phyloP scores from a whole-genome alignment of 2,888 invertebrate species.

The Metalampra italica region DNA sequence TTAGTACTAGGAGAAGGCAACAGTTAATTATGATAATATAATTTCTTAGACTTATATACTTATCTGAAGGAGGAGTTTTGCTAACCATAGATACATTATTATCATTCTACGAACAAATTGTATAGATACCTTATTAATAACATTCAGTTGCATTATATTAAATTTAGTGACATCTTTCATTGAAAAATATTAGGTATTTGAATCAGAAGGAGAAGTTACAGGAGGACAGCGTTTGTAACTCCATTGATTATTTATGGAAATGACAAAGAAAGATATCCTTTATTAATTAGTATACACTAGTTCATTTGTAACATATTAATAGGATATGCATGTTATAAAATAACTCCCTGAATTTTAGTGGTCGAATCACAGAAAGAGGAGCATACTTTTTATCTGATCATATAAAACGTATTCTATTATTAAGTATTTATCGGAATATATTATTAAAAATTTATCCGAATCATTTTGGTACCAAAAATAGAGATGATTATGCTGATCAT shows the following conservation, averaged over 20 bases:
- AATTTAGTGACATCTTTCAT: neutral
- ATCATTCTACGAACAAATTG: neutral
- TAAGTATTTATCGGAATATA: neutral
- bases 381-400: neutral
- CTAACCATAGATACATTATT: neutral
- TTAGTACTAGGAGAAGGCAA: conserved; percentile 1
- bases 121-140: neutral
- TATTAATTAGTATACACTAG: too few species aligned
- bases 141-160: neutral
- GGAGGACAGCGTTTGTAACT: too few species aligned
- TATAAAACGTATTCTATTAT: neutral
- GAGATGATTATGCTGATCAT: conserved; percentile 72
- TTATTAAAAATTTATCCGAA: neutral
- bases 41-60: neutral
- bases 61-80: neutral
- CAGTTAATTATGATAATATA: neutral
- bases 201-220: too few species aligned
- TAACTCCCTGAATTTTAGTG: neutral
- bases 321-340: too few species aligned
- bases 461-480: conserved; percentile 69
- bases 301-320: too few species aligned
- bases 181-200: neutral
- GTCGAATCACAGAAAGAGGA: neutral
- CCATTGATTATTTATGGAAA: too few species aligned
- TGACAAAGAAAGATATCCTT: too few species aligned